A percentile compares a stretch with the other conserved stretches of the same genome.
phyloP scores from a whole-genome alignment of 1,140 invertebrate species.

The Temnothorax curvispinosus region DNA sequence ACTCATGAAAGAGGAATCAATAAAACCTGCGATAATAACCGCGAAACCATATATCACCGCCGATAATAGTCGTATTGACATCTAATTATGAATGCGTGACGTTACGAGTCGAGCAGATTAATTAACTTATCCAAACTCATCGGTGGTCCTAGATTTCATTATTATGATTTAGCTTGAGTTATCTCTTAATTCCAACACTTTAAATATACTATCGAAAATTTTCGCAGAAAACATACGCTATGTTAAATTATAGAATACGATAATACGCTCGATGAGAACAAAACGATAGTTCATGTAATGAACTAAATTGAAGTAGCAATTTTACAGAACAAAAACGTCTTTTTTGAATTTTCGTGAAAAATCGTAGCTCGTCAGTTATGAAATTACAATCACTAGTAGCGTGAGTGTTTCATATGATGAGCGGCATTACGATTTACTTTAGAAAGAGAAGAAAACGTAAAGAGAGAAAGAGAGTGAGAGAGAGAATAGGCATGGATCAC shows the following conservation, averaged over 20 bases:
- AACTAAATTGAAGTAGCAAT: not conserved
- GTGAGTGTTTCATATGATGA: not conserved
- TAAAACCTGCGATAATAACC: constrained; percentile 25
- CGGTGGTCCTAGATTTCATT: not conserved
- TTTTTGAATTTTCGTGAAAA: not conserved
- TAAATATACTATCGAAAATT: not conserved
- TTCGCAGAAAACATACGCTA: not conserved
- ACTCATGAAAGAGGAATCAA: constrained; percentile 3
- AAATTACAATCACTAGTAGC: not conserved
- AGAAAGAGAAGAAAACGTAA: not conserved
- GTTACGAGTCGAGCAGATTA: constrained; percentile 23
- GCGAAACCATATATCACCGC: constrained; percentile 8
- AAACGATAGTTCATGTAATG: not conserved
- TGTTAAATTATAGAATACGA: not conserved
- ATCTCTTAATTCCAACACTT: not conserved
- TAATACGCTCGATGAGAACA: not conserved
- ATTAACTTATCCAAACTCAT: constrained; percentile 8
- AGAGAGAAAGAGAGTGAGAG: not conserved
- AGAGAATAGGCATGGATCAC: not conserved
- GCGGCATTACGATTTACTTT: not conserved
- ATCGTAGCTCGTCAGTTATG: not conserved
- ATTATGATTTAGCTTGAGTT: not conserved
- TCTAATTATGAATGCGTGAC: constrained; percentile 30
- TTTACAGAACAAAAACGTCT: not conserved
- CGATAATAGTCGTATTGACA: constrained; percentile 9